phyloP scores from a whole-genome alignment of 2,113 vertebrate species.

The Tapirus terrestris region DNA sequence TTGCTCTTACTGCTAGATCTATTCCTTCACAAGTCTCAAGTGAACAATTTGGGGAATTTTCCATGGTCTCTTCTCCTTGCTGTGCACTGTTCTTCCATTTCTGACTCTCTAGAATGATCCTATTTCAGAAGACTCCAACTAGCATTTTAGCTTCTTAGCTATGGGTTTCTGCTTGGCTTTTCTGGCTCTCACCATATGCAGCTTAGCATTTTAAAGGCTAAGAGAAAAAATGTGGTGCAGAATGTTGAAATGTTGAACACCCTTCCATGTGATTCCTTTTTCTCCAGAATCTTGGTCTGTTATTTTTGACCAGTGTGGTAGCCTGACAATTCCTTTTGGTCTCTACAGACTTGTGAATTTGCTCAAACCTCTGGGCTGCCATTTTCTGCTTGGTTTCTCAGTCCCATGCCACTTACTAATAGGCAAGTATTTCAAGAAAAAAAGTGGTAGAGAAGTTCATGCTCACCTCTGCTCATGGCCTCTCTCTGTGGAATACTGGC shows the following conservation, averaged over 20 bases:
- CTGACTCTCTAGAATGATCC: background rate
- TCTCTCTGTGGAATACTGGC: background rate
- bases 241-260: background rate
- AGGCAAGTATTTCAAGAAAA: background rate
- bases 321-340: background rate
- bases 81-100: background rate
- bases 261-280: conserved; percentile 29
- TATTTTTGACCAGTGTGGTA: background rate
- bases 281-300: background rate
- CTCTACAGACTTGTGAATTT: background rate
- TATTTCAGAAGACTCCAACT: background rate
- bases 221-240: background rate
- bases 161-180: background rate
- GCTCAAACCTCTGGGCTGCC: background rate
- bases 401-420: background rate
- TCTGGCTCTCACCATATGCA: background rate
- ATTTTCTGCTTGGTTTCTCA: background rate
- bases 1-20: background rate
- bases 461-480: rapidly evolving
- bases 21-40: background rate
- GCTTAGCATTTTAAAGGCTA: conserved; percentile 19
- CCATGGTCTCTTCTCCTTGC: background rate
- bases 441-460: background rate
- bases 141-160: background rate
- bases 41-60: background rate